Base-by-base conservation (phyloP, 2,888 invertebrate genomes). In the Xestia xanthographa region DNA sequence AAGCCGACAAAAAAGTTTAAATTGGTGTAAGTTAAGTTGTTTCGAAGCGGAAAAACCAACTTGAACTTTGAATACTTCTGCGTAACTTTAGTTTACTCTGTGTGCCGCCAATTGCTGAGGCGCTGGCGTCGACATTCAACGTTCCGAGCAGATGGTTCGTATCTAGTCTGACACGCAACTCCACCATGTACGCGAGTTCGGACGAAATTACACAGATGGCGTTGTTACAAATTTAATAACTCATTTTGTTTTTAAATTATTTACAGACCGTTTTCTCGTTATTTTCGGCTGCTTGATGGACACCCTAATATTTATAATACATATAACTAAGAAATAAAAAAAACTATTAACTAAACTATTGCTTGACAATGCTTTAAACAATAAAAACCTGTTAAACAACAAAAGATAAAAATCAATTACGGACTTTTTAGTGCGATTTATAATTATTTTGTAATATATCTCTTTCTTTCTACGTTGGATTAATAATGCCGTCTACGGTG, bases 21-120 rank as follows among this genome's bases (percentile, higher is more conserved):
- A 29, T 17, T 43, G 11, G 17, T n/a, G 86, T 82, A 87, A 86
- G 86, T 85, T 11, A 73, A 73, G 20, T 65, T 72, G 43, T 56
- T 69, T 63, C n/a, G 20, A 66, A 58, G 48, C 72, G 29, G 71
- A 65, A 72, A 60, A 69, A 83, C 62, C 45, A 68, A 72, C 66
- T 66, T 67, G 29, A 72, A 85, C 67, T 82, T 68, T 11, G 26
- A 63, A 74, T 58, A 58, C 71, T 73, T 73, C 65, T 48, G 20
- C 26, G 22, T 77, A 92, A 92, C 92, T 93, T 93, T 88, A 87
- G 85, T 92, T 92, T 89, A 72, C 84, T 14, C 48, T 4, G 66
- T 78, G 76, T 79, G 63, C 88, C 88, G 85, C 68, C 68, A 72
- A 75, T 58, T 63, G 26, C 45, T 58, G 85, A 70, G 87, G 92